Evolutionary conservation across 2,888 invertebrate species (phyloP), one percentile per base, ranked within the genome.

Genomic region (Norana najaformis): DNA sequence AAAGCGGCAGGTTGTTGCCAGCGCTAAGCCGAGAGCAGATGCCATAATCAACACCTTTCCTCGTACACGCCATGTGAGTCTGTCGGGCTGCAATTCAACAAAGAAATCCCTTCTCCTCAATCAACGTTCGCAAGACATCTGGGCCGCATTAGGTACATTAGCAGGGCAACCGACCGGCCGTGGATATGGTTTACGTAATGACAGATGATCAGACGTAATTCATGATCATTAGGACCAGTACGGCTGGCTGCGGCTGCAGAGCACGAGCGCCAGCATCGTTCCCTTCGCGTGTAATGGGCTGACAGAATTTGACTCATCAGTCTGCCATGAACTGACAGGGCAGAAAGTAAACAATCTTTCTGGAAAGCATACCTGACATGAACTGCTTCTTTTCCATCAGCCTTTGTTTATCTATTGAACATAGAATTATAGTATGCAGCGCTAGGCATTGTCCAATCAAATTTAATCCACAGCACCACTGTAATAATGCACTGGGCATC

Each of bases 91-190:
- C 69, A 13, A 69, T 69, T n/a, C 69, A 69, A 69, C 69, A 69
- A 69, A 69, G 47, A 69, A 69, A 69, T 69, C 69, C 69, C 69
- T 69, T 69, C 69, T 69, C 69, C n/a, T 69, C 69, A 69, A 69
- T 69, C 69, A 69, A 69, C n/a, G 69, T 69, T 69, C 69, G 69
- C 69, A 69, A 69, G 69, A 69, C 69, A 69, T 69, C 69, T n/a
- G 69, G 69, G 69, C 69, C 8, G 69, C 69, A 69, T 69, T 69
- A 69, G 69, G 69, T 30, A 69, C 69, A 69, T 69, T 69, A 69
- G 69, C 69, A 69, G 30, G 30, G 69, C 30, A 30, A 30, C 16
- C 69, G 69, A n/a, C 30, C 69, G 69, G 0, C n/a, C 69, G 69
- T 69, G 0, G 69, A n/a, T n/a, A 69, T 69, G 69, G 69, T 69